phyloP scores from a whole-genome alignment of 2,888 invertebrate genomes.

The Cataglyphis altisquamis region DNA sequence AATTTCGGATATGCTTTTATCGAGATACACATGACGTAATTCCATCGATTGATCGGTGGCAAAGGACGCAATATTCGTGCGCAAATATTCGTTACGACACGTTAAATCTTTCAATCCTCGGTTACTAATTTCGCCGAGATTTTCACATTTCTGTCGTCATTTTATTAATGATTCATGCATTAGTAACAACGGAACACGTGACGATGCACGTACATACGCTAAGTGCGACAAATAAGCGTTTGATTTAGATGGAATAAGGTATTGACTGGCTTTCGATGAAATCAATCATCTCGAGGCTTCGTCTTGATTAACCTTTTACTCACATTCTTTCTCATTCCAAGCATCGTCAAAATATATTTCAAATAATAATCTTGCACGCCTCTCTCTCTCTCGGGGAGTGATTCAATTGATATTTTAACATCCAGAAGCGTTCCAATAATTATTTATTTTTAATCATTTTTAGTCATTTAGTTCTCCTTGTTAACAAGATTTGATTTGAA shows the following conservation, averaged over 20 bases:
- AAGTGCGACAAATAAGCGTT: conserved; percentile 9
- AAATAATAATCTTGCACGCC: not conserved
- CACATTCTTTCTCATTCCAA: not conserved
- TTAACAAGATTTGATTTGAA: not conserved
- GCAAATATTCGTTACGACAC: conserved; percentile 25
- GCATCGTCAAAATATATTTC: not conserved
- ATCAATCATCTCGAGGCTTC: not conserved
- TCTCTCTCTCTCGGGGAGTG: not conserved
- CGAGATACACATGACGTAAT: not conserved
- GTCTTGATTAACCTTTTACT: conserved; percentile 17
- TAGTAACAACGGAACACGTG: not conserved
- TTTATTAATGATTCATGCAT: conserved; percentile 9
- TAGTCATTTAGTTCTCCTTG: not conserved
- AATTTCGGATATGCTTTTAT: not conserved
- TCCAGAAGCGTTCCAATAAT: not conserved
- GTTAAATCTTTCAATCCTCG: conserved; percentile 19
- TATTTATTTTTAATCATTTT: not conserved
- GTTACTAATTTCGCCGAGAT: conserved; percentile 15
- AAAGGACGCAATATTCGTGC: conserved; percentile 11
- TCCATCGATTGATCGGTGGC: not conserved
- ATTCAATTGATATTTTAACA: conserved; percentile 13
- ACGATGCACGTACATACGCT: not conserved
- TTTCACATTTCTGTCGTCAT: not conserved
- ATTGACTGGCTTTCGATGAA: not conserved
- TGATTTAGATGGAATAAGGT: not conserved